Base-by-base conservation (phyloP, 2,888 invertebrate genomes). In the Ochlodes sylvanus region DNA sequence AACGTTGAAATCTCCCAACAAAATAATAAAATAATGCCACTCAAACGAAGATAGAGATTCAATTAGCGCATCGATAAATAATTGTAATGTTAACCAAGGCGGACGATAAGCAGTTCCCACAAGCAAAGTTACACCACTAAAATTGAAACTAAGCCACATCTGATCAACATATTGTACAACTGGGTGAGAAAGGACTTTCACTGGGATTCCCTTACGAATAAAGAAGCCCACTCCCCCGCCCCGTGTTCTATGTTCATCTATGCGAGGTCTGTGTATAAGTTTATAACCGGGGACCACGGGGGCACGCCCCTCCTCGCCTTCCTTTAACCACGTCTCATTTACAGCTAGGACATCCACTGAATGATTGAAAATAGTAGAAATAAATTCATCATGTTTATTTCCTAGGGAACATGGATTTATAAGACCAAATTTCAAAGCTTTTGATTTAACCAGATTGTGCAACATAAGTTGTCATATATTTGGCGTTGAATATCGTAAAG, bases 1-100 rank as follows among this genome's bases (percentile, higher is more conserved):
- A 12, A 69, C 63, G 42, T 71, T 71, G 42, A 63, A 70, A 58
- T 72, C 72, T 10, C 73, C 70, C 7, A 72, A 7, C 38, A 71
- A 44, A 9, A 72, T 54, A 27, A 69, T 27, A 32, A 42, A 15
- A 56, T 73, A 69, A 68, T 55, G 66, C 14, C 52, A 63, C 0
- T 63, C 27, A 21, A 73, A 58, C n/a, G 65, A 58, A 6, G 41
- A 14, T n/a, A 71, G 34, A 0, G 69, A 68, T 12, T 72, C 71
- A 10, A 69, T 70, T 0, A 74, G 14, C 2, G 70, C 69, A 56
- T 70, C 69, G 14, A 74, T 27, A 63, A 72, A 74, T 1, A 54
- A 19, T 41, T 71, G 69, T 10, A 69, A 55, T n/a, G 67, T 27
- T 17, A 70, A 10, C 73, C 73, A 72, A 21, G 52, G 65, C 6